A percentile compares a stretch with the other conserved stretches of the same genome.
Evolutionary conservation across 2,113 vertebrate species (phyloP).

Genomic region (Dromaius novaehollandiae): DNA sequence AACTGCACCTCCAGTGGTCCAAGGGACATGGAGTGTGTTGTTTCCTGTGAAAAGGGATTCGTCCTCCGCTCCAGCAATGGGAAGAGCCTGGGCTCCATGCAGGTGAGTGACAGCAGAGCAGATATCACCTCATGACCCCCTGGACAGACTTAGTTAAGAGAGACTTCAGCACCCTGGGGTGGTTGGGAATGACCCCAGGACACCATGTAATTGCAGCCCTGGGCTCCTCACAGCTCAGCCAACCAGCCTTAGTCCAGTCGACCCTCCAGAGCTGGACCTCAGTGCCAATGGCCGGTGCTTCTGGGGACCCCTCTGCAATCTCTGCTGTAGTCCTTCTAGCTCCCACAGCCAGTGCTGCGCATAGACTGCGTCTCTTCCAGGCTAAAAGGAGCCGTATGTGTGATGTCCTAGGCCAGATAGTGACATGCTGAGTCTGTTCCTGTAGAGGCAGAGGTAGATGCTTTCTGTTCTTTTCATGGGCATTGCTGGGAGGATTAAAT

Average conservation of each 20-base stretch:
- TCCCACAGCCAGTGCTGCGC: not conserved
- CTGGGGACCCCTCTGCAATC: not conserved
- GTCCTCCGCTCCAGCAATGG: conserved; percentile 72
- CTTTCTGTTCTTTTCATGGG: not conserved
- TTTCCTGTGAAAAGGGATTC: conserved; percentile 84
- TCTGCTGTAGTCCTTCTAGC: not conserved
- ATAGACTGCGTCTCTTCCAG: not conserved
- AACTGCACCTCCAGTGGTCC: conserved; percentile 75
- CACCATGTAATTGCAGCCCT: not conserved
- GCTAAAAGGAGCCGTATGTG: not conserved
- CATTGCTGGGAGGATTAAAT: not conserved
- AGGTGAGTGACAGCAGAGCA: conserved; percentile 75
- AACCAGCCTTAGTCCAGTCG: not conserved
- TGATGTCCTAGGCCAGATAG: not conserved
- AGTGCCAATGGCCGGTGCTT: not conserved
- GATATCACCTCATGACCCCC: rapidly evolving
- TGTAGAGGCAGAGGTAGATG: not conserved
- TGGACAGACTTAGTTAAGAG: not conserved
- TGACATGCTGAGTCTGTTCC: not conserved
- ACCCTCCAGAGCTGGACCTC: not conserved
- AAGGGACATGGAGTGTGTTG: conserved; percentile 72
- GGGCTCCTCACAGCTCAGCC: not conserved
- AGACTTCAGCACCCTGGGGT: not conserved
- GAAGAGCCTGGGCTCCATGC: conserved; percentile 60
- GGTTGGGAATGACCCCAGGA: not conserved